Base-by-base conservation (phyloP, 2,888 invertebrate species). In the Ophonus ardosiacus region DNA sequence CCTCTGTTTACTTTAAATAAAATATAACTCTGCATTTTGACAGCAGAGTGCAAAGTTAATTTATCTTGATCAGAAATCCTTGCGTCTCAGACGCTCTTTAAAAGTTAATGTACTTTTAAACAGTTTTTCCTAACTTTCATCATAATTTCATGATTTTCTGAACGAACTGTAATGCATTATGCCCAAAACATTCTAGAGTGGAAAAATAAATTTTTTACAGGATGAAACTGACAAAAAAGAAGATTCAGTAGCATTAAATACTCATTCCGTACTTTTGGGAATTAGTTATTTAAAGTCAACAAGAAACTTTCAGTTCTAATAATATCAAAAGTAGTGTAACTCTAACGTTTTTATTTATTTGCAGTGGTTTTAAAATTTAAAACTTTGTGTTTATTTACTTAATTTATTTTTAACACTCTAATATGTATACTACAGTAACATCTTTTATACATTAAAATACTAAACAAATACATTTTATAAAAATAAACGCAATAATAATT, bases 11-110 rank as follows among this genome's bases (percentile, higher is more conserved):
- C 31, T 59, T 59, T n/a, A 65, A 65, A 31, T 65, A 65, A 65
- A 65, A 65, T 38, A 65, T 65, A 65, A 4, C 31, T 24, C 1
- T 15, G 31, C 38, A 68, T 68, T 68, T 68, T 68, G 68, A 68
- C 68, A 68, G 68, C 68, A n/a, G 31, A 68, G 68, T 68, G 68
- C 68, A 38, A 68, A 68, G 68, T 38, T 38, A 68, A 68, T 68
- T 65, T 68, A 68, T 68, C 68, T 68, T 68, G 68, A 68, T 68
- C 68, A 68, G 68, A 68, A 21, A 21, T 18, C 13, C 24, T 59
- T 21, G 61, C 61, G 15, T 5, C 31, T 63, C 15, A 63, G 24
- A 63, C 63, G 31, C 15, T 68, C n/a, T 38, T 68, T 15, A 65
- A 15, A 38, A 38, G 15, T 38, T 68, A 68, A 68, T 40, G 15